Base-by-base conservation (phyloP, 2,888 invertebrate species). In the Slavum lentiscoides region DNA sequence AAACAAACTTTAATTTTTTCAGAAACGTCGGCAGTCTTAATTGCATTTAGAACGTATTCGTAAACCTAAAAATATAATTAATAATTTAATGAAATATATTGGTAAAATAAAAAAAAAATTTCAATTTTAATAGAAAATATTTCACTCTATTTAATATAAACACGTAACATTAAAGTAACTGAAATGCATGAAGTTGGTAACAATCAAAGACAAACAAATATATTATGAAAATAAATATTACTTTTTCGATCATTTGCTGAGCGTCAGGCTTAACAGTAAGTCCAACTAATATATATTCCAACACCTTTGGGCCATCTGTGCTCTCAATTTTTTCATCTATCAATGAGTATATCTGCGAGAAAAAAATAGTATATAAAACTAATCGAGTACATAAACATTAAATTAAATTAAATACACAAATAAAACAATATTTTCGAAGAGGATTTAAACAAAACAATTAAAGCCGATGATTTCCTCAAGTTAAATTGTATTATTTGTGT, bases 1-100 rank as follows among this genome's bases (percentile, higher is more conserved):
- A 91, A 85, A 73, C 88, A 87, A 70, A 88, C 88, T 0, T 87
- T 87, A 62, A 88, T 87, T 84, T 84, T 84, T 23, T 82, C 85
- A 17, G 87, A 86, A 15, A 89, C 84, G 73, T 88, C 87, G 0
- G 87, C 84, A 59, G 84, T 86, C 13, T 86, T 85, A 1, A 89
- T 83, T 23, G 86, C 85, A 39, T 86, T 86, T 8, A 90, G 84
- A n/a, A 88, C 82, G 0, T 84, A 82, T 80, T 86, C 85, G 77
- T 83, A 83, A 11, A 84, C 75, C 83, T 84, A 64, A 43, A 43
- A 43, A 43, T 9, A 17, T 19, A 6, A 58, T 23, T 37, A 62
- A 15, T 62, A 74, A 7, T 17, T 21, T 11, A 59, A 68, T 8
- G 19, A 55, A 69, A 53, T 30, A 55, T 30, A 69, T 19, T 69